These are phyloP conservation scores for Centrocercus urophasianus DNA, from an alignment of 2,113 vertebrate genomes.

Conservation along the genomic window DNA sequence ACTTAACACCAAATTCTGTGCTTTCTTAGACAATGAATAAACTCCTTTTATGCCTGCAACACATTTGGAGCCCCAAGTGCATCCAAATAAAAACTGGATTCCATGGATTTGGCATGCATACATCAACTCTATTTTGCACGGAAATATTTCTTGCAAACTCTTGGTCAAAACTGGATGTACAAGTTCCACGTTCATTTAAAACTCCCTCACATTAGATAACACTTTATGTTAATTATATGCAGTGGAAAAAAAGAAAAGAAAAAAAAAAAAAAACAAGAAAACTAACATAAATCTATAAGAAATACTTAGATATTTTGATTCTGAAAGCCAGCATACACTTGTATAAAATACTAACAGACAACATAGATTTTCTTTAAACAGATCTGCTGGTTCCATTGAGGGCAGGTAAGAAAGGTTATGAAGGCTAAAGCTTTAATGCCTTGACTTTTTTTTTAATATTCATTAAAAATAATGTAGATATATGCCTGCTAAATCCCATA, in stretches of 20 bases:
- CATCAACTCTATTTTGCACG: not conserved
- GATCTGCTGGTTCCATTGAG: not conserved
- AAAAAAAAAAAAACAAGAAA: not conserved
- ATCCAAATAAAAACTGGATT: not conserved
- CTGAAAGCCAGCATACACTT: not conserved
- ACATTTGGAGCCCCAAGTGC: not conserved
- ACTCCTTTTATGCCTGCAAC: not conserved
- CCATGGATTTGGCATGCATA: not conserved
- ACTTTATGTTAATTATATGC: not conserved
- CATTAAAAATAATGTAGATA: not conserved
- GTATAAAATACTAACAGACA: not conserved
- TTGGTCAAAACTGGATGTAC: not conserved
- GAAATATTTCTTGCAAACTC: not conserved
- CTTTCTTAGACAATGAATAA: not conserved
- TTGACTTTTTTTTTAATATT: conserved; percentile 24
- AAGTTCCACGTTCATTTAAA: not conserved
- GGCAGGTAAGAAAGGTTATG: not conserved
- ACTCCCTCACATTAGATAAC: not conserved
- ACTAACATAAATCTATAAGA: not conserved
- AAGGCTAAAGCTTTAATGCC: not conserved
- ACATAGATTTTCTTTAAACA: not conserved
- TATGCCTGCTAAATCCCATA: not conserved
- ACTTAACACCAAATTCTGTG: not conserved
- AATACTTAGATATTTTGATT: not conserved
- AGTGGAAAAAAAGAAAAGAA: not conserved